A percentile compares a stretch with the other conserved stretches of the same genome.
Evolutionary conservation across 2,888 invertebrate genomes (phyloP).

Genomic region (Drosophila pullipes): DNA sequence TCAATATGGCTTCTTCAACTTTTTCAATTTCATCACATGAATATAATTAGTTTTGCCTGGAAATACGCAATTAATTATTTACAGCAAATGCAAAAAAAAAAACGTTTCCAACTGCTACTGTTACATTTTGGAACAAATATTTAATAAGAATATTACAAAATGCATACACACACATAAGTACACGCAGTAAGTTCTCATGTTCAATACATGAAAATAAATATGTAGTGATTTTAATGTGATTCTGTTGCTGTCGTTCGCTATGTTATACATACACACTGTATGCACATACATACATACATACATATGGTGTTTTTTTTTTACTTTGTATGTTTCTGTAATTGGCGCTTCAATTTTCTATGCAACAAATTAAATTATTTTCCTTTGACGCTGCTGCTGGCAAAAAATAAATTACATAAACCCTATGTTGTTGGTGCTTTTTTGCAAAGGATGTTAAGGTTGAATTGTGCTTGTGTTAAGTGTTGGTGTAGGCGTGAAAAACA

Average conservation of each 20-base stretch:
- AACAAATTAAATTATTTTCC: conserved; percentile 56
- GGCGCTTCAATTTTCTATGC: conserved; percentile 72
- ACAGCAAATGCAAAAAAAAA: conserved; percentile 2
- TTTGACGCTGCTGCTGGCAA: conserved; percentile 25
- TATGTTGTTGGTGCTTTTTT: not conserved
- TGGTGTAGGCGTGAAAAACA: conserved; percentile 30
- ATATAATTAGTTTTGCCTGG: conserved; percentile 23
- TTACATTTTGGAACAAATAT: conserved; percentile 25
- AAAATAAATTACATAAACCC: conserved; percentile 9
- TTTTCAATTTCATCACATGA: conserved; percentile 48
- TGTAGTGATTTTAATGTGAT: conserved; percentile 36
- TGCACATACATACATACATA: conserved; percentile 16
- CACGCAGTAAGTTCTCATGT: not conserved
- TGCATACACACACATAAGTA: not conserved
- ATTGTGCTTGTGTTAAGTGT: conserved; percentile 8
- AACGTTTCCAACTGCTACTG: conserved; percentile 28
- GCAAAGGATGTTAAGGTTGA: conserved; percentile 17
- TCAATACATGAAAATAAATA: conserved; percentile 2
- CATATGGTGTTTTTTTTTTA: not conserved
- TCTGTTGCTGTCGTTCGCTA: conserved; percentile 64
- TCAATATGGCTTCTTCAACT: conserved; percentile 73
- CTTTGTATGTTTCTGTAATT: conserved; percentile 23
- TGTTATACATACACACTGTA: conserved; percentile 72
- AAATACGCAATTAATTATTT: conserved; percentile 26
- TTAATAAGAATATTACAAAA: conserved; percentile 21